Conservation (phyloP, 2,888 invertebrate species). For the Palloptera scutellata region DNA sequence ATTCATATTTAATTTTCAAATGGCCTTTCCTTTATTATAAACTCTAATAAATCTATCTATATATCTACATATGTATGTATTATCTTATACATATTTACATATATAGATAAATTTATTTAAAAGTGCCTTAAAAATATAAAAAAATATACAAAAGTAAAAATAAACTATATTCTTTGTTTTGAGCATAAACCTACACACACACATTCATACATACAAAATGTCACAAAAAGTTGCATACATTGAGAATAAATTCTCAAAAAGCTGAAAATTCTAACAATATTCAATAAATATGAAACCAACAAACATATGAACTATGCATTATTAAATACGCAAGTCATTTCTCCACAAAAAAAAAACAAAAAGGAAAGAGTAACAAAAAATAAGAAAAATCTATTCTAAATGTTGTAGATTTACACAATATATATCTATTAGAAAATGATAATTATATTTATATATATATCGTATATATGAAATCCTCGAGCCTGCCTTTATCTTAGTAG, state of each 20-base stretch:
- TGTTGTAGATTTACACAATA: slow-evolving; percentile 10
- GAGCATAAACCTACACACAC: too few species aligned
- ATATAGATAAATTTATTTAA: slow-evolving; percentile 28
- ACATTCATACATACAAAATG: too few species aligned
- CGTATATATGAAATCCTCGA: slow-evolving; percentile 18
- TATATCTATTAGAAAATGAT: slow-evolving; percentile 1
- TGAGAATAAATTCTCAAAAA: slow-evolving; percentile 39
- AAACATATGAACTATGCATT: background rate
- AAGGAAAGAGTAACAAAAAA: too few species aligned
- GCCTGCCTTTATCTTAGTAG: slow-evolving; percentile 50
- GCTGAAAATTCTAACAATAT: slow-evolving; percentile 38
- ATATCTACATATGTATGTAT: background rate
- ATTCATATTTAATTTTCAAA: background rate
- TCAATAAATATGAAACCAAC: background rate
- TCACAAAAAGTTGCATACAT: slow-evolving; percentile 17
- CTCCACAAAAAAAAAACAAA: slow-evolving; percentile 13
- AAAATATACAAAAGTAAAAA: slow-evolving; percentile 16
- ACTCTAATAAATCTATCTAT: background rate
- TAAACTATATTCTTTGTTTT: background rate
- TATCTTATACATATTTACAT: slow-evolving; percentile 27
- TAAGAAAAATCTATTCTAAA: slow-evolving; percentile 2
- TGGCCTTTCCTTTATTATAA: background rate
- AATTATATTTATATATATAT: slow-evolving; percentile 1
- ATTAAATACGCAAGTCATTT: background rate
- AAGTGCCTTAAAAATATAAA: slow-evolving; percentile 36